A percentile compares a stretch with the other conserved stretches of the same genome.
Evolutionary conservation across 1,140 invertebrate species (phyloP).

Genomic region (Druon quercuslanigerum): DNA sequence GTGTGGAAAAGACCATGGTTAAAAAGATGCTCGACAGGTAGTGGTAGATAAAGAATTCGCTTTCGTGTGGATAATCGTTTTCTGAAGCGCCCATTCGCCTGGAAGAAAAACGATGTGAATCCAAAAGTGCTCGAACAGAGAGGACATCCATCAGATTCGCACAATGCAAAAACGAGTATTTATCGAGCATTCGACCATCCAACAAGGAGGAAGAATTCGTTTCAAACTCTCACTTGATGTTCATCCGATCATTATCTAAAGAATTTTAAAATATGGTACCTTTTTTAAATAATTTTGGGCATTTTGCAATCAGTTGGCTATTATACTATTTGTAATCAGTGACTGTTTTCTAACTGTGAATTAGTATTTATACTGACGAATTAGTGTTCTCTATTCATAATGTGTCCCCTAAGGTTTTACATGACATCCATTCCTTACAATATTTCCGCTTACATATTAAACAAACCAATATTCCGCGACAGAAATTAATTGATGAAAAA

Average conservation of each 20-base stretch:
- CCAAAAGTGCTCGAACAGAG: neutral
- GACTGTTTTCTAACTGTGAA: too few species aligned
- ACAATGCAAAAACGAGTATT: slow-evolving; percentile 24
- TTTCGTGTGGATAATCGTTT: slow-evolving; percentile 24
- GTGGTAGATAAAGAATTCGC: neutral
- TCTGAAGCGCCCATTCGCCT: slow-evolving; percentile 13
- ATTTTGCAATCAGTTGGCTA: too few species aligned
- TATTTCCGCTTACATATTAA: too few species aligned
- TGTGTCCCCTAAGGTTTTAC: too few species aligned
- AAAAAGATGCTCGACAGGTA: slow-evolving; percentile 2
- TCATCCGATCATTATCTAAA: neutral
- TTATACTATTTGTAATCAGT: too few species aligned
- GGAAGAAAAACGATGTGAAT: neutral
- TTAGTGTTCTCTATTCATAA: too few species aligned
- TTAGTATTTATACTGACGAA: too few species aligned
- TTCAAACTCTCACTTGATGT: slow-evolving; percentile 13
- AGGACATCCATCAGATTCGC: slow-evolving; percentile 12
- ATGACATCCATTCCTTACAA: too few species aligned
- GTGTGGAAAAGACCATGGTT: neutral
- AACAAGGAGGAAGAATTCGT: neutral
- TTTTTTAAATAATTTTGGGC: too few species aligned
- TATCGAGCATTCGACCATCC: neutral
- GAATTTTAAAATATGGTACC: too few species aligned
- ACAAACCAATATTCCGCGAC: too few species aligned
- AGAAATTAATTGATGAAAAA: too few species aligned